phyloP scores from a whole-genome alignment of 2,797 vertebrate genomes.

The Eptatretus atami region DNA sequence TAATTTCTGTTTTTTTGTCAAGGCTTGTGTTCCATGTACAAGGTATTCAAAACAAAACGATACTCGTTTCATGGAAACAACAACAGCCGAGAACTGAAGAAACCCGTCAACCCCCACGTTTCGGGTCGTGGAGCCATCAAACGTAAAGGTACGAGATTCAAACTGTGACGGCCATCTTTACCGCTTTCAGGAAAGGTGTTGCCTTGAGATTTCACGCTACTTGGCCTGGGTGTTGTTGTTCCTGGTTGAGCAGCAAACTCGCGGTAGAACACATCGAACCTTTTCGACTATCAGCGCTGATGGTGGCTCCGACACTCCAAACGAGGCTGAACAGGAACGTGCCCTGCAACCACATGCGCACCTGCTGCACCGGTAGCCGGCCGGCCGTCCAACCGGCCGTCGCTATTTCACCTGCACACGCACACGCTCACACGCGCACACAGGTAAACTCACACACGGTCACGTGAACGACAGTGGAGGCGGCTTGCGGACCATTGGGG shows the following conservation, averaged over 20 bases:
- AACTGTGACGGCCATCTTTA: constrained; percentile 11
- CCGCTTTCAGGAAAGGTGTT: constrained; percentile 49
- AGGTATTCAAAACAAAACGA: not conserved
- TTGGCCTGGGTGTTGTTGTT: constrained; percentile 27
- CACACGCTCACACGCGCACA: not conserved
- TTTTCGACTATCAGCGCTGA: constrained; percentile 39
- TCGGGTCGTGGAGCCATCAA: no score
- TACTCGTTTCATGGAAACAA: not conserved
- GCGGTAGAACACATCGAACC: constrained; percentile 52
- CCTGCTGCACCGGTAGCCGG: constrained; percentile 30
- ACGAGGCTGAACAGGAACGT: constrained; percentile 57
- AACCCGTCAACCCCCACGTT: no score
- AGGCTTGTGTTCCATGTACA: no score
- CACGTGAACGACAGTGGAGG: no score
- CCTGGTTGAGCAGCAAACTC: constrained; percentile 25
- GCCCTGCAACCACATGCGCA: constrained; percentile 41
- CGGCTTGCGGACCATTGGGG: no score
- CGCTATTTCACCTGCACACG: constrained; percentile 35
- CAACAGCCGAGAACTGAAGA: not conserved
- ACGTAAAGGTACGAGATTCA: not conserved
- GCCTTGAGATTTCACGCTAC: constrained; percentile 36
- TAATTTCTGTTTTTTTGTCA: no score
- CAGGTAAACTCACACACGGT: no score
- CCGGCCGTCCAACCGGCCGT: constrained; percentile 11
- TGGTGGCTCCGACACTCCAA: constrained; percentile 45